Percentiles rank a stretch among this genome's conserved stretches.
phyloP scores from a whole-genome alignment of 2,113 vertebrate species.

The Puntigrus tetrazona region DNA sequence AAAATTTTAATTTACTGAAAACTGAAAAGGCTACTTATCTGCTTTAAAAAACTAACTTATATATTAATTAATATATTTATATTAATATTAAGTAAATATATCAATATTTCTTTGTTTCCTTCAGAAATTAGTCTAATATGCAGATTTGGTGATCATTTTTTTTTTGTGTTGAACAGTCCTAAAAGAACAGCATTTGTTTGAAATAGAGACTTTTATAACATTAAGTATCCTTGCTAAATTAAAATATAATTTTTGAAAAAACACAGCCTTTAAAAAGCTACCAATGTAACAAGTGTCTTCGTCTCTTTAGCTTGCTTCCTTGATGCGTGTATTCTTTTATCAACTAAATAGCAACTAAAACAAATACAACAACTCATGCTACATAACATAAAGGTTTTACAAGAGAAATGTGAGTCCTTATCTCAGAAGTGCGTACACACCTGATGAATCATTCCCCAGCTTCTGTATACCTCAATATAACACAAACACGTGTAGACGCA shows the following conservation, averaged over 20 bases:
- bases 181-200: neutral
- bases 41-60: too few relatives aligned
- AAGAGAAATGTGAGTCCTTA: neutral
- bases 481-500: neutral
- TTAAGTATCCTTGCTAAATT: neutral
- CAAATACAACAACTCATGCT: neutral
- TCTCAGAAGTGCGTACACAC: neutral
- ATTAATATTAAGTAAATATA: too few relatives aligned
- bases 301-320: neutral
- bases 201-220: neutral
- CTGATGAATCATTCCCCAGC: neutral
- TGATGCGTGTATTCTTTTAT: neutral
- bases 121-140: too few relatives aligned
- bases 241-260: neutral
- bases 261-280: neutral
- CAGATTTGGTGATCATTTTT: too few relatives aligned
- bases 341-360: neutral
- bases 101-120: too few relatives aligned
- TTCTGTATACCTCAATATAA: neutral
- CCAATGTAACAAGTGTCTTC: neutral
- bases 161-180: neutral
- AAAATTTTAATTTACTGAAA: too few relatives aligned
- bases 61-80: too few relatives aligned
- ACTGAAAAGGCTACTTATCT: too few relatives aligned
- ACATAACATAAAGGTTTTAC: neutral